Base-by-base conservation (phyloP, 2,888 invertebrate genomes). In the Callyntrura guangdongensis region DNA sequence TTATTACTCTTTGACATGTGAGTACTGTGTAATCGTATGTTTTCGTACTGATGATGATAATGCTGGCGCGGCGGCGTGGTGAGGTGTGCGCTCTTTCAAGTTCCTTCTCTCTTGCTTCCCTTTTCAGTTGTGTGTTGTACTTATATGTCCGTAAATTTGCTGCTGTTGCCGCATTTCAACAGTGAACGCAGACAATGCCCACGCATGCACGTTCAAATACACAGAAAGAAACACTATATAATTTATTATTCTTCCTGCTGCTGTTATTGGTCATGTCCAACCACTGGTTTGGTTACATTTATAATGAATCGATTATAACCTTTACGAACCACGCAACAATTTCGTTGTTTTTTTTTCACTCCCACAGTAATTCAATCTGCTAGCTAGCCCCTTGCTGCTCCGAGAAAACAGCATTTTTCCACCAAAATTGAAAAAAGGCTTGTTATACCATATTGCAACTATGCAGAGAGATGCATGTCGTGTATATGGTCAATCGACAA, bases 361-460 rank as follows among this genome's bases (percentile, higher is more conserved):
- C 53, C n/a, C 25, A 17, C n/a, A n/a, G 79, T 79, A 79, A 79
- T 79, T 79, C 9, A 79, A 79, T 79, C 79, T 79, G n/a, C n/a
- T 59, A 79, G 27, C n/a, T 79, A n/a, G 59, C 79, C 79, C 79
- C 79, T 79, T 79, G 79, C 79, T 79, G 79, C n/a, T 79, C 17
- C 20, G n/a, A 49, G 77, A 77, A 77, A 77, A 77, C 77, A 77
- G 22, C 72, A 14, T 22, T 59, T 79, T 17, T 59, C 17, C 25
- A 79, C 47, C 1, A 14, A 36, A 14, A 69, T 36, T 36, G 9
- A 12, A 64, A 22, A 22, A 25, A 25, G 20, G 64, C 12, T 14
- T 17, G n/a, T 64, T 8, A 9, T 59, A 12, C 53, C 11, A 8
- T 53, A 53, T 53, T 53, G 53, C 53, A 53, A 11, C 53, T 14